Conservation (phyloP, 2,797 vertebrate species). For the Poeciliopsis paucimaculata region DNA sequence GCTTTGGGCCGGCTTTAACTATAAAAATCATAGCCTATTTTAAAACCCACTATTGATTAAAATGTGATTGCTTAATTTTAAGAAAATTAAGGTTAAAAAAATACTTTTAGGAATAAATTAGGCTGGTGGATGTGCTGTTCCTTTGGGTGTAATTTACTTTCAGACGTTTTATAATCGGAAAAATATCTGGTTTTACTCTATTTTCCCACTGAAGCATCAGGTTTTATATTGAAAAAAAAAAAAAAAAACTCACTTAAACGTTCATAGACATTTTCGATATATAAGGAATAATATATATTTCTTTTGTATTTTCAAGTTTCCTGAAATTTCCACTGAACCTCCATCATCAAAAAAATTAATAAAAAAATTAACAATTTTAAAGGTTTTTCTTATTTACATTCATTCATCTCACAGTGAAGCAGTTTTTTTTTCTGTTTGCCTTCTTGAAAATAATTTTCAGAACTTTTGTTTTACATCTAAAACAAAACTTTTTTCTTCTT, state of each 20-base stretch:
- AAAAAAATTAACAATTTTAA: neutral
- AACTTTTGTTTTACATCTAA: neutral
- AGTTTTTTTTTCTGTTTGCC: constrained; percentile 43
- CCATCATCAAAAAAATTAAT: neutral
- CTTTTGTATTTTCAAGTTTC: neutral
- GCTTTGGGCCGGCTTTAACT: neutral
- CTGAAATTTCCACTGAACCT: neutral
- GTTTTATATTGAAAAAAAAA: neutral
- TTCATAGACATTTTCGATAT: neutral
- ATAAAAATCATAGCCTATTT: neutral
- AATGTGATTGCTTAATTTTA: neutral
- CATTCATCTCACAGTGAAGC: constrained; percentile 79
- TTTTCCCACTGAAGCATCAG: neutral
- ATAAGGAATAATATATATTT: neutral
- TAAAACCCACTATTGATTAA: neutral
- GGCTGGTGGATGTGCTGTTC: neutral
- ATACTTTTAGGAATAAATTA: neutral
- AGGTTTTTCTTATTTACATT: constrained; percentile 70
- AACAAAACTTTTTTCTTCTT: neutral
- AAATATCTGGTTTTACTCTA: neutral
- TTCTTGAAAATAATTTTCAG: neutral
- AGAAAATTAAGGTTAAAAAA: neutral
- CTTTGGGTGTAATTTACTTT: neutral
- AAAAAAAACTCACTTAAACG: neutral
- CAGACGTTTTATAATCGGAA: neutral